These are phyloP conservation scores for Ditula angustiorana DNA, from an alignment of 2,888 invertebrate genomes.

Conservation along the genomic window DNA sequence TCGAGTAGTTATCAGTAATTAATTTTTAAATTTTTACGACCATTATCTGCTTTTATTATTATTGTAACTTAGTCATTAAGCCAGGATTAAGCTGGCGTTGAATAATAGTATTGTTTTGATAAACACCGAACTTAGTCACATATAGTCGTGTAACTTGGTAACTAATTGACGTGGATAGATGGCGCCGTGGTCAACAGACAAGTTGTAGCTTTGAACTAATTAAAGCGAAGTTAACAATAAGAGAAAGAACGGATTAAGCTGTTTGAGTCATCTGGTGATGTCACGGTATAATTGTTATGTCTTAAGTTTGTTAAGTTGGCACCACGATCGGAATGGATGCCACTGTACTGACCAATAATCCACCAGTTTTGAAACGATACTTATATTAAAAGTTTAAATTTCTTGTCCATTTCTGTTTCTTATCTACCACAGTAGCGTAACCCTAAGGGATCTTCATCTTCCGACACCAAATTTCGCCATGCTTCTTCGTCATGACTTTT, in stretches of 20 bases:
- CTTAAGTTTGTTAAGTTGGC: neutral
- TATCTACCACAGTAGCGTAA: too few species aligned
- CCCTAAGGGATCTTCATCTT: too few species aligned
- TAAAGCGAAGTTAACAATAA: slow-evolving; percentile 15
- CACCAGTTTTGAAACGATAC: too few species aligned
- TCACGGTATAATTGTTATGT: neutral
- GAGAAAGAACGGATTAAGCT: slow-evolving; percentile 1
- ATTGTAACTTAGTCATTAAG: slow-evolving; percentile 12
- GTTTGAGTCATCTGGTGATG: slow-evolving; percentile 29
- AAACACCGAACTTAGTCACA: slow-evolving; percentile 58
- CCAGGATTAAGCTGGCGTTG: slow-evolving; percentile 12
- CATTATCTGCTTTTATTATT: too few species aligned
- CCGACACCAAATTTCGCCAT: too few species aligned
- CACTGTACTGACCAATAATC: too few species aligned
- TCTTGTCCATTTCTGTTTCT: too few species aligned
- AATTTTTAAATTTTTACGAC: too few species aligned
- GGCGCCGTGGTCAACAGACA: slow-evolving; percentile 50
- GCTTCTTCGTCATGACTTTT: too few species aligned
- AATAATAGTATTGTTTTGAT: slow-evolving; percentile 49
- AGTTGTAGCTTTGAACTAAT: slow-evolving; percentile 42
- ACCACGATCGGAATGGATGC: too few species aligned
- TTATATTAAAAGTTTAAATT: too few species aligned
- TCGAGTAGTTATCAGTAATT: too few species aligned
- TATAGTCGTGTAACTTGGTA: slow-evolving; percentile 59
- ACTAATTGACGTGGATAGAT: slow-evolving; percentile 76